Conservation (phyloP, 2,797 vertebrate species). For the Danio choprae region DNA sequence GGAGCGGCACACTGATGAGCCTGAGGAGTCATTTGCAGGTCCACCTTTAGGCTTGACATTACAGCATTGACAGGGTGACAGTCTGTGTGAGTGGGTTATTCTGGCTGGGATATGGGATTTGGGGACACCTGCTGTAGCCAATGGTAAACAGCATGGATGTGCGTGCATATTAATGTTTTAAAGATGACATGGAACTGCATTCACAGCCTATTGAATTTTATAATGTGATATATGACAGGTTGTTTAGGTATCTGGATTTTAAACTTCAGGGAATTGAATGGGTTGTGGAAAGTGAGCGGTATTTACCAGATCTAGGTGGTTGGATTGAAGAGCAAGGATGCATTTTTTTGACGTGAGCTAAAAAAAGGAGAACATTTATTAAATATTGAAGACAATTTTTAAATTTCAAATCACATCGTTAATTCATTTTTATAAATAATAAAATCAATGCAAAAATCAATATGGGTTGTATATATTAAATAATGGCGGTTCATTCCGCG, state of each 20-base stretch:
- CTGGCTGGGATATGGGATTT: conserved; percentile 18
- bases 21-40: conserved; percentile 26
- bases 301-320: background rate
- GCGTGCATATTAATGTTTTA: conserved; percentile 37
- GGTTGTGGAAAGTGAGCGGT: background rate
- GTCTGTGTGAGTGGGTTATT: background rate
- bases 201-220: background rate
- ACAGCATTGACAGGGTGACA: conserved; percentile 36
- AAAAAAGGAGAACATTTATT: background rate
- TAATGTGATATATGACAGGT: background rate
- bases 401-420: background rate
- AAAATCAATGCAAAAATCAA: too few relatives aligned
- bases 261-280: background rate
- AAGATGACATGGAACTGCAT: background rate
- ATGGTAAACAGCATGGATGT: conserved; percentile 39
- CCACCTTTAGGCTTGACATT: conserved; percentile 33
- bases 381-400: background rate
- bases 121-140: conserved; percentile 44
- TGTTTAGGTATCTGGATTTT: background rate
- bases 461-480: too few relatives aligned
- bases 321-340: background rate
- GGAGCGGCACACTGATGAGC: conserved; percentile 16
- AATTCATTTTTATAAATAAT: background rate
- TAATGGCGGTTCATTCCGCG: too few relatives aligned
- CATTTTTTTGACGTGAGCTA: background rate